These are phyloP conservation scores for Desmodus rotundus DNA, from an alignment of 2,113 vertebrate species.

Conservation along the genomic window DNA sequence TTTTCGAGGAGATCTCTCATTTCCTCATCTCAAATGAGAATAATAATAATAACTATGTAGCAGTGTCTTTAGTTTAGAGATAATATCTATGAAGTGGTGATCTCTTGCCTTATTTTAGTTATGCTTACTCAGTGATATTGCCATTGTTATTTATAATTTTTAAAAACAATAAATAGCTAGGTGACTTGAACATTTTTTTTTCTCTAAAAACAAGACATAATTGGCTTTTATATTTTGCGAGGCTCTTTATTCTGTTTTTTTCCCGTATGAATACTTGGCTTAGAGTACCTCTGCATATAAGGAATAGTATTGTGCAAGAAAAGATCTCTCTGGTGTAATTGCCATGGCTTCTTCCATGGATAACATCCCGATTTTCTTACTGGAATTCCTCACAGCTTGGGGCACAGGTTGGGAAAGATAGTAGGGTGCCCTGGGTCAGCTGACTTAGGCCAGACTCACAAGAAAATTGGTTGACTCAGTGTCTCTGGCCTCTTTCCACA, in stretches of 20 bases:
- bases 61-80: not conserved
- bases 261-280: not conserved
- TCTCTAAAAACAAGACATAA: not conserved
- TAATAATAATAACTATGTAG: not conserved
- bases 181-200: not conserved
- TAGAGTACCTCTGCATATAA: not conserved
- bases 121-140: not conserved
- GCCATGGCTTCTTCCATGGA: not conserved
- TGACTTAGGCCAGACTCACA: not conserved
- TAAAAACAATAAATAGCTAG: not conserved
- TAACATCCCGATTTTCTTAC: constrained; percentile 11
- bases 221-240: not conserved
- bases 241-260: not conserved
- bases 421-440: not conserved
- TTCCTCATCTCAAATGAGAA: not conserved
- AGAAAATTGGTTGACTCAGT: constrained; percentile 31
- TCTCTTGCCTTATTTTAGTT: not conserved
- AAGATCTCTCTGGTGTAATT: not conserved
- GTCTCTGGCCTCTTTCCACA: constrained; percentile 74
- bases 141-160: not conserved
- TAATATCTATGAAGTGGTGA: not conserved
- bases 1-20: not conserved
- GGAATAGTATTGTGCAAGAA: not conserved
- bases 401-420: not conserved
- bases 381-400: not conserved